Evolutionary conservation across 2,888 invertebrate species (phyloP).

Genomic region (Atherix ibis): DNA sequence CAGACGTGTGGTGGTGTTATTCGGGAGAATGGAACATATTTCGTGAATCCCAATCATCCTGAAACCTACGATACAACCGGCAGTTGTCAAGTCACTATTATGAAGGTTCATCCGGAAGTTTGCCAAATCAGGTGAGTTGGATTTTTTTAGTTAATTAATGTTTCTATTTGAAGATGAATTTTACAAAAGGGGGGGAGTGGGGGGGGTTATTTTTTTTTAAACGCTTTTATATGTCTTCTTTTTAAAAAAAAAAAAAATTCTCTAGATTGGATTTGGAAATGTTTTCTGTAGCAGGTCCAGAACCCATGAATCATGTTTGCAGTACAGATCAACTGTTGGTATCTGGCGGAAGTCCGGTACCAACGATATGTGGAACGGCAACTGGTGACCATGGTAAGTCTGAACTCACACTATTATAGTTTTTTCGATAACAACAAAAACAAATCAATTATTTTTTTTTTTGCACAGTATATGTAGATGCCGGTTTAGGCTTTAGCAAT

Average conservation of each 20-base stretch:
- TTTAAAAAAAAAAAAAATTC: constrained; percentile 1
- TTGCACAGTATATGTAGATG: constrained; percentile 64
- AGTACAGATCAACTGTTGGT: constrained; percentile 74
- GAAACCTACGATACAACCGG: constrained; percentile 56
- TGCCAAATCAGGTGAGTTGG: constrained; percentile 61
- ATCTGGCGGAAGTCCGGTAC: constrained; percentile 63
- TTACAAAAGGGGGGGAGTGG: not conserved
- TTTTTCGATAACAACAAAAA: not conserved
- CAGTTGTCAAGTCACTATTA: constrained; percentile 69
- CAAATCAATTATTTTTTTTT: not conserved
- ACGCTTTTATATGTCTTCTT: no score
- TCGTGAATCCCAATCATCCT: constrained; percentile 72
- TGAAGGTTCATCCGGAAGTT: constrained; percentile 61
- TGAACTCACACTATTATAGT: not conserved
- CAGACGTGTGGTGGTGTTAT: constrained; percentile 64
- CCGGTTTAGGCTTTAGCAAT: constrained; percentile 48
- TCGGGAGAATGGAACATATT: constrained; percentile 70
- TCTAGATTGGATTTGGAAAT: constrained; percentile 63
- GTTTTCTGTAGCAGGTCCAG: constrained; percentile 61
- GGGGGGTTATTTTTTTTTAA: no score
- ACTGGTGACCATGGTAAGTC: constrained; percentile 64
- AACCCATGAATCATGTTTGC: constrained; percentile 59
- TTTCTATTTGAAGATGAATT: not conserved
- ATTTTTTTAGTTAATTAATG: not conserved
- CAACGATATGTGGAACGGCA: constrained; percentile 66